A percentile compares a stretch with the other conserved stretches of the same genome.
phyloP scores from a whole-genome alignment of 2,797 vertebrate genomes.

The Capromys pilorides region DNA sequence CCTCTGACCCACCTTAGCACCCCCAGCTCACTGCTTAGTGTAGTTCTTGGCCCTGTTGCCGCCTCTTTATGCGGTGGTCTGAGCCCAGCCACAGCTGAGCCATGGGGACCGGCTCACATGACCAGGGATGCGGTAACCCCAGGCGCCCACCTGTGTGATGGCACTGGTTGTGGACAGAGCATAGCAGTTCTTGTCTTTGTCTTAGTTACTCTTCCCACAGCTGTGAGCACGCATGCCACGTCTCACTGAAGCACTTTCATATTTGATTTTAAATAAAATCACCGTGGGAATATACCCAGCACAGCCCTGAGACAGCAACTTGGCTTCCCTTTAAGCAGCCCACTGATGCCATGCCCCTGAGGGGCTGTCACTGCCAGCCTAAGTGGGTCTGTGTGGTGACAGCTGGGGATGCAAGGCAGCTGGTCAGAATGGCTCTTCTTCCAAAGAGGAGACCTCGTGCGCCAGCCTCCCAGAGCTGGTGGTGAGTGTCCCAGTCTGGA shows the following conservation, averaged over 20 bases:
- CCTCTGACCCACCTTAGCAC: background rate
- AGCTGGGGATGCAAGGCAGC: background rate
- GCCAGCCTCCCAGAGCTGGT: background rate
- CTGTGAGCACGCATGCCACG: background rate
- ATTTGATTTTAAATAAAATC: conserved; percentile 10
- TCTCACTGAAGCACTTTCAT: background rate
- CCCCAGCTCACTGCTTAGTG: background rate
- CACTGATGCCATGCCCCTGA: background rate
- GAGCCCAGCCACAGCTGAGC: background rate
- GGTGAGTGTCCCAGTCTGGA: background rate
- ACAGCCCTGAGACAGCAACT: background rate
- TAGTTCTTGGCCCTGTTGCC: background rate
- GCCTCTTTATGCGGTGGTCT: background rate
- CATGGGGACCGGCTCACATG: background rate
- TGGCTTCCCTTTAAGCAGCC: background rate
- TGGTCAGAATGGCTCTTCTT: background rate
- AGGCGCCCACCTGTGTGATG: background rate
- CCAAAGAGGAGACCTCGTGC: accelerated
- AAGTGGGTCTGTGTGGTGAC: background rate
- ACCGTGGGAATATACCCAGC: background rate
- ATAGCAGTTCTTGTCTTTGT: background rate
- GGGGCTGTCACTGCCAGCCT: background rate
- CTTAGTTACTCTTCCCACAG: background rate
- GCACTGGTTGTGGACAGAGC: too few relatives aligned
- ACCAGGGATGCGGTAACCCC: background rate